These are phyloP conservation scores for Idaea dimidiata DNA, from an alignment of 2,888 invertebrate genomes.

Conservation along the genomic window DNA sequence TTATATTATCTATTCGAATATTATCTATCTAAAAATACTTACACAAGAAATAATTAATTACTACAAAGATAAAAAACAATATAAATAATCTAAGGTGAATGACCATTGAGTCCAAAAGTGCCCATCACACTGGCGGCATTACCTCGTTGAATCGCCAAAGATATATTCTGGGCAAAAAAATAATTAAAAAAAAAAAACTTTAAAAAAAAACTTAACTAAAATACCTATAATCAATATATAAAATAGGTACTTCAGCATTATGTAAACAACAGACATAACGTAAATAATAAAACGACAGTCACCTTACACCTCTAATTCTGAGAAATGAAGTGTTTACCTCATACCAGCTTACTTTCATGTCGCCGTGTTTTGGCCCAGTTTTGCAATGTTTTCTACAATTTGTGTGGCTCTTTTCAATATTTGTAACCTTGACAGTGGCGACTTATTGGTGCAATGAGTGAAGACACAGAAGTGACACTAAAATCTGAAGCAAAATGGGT, in stretches of 20 bases:
- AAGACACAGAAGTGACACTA: not conserved
- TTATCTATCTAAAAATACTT: too few species aligned
- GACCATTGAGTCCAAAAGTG: too few species aligned
- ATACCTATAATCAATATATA: too few species aligned
- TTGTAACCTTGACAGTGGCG: conserved; percentile 53
- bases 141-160: too few species aligned
- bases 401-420: conserved; percentile 36
- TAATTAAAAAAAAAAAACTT: too few species aligned
- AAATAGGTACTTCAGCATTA: not conserved
- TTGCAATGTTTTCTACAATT: conserved; percentile 45
- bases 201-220: too few species aligned
- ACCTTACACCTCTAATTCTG: conserved; percentile 37
- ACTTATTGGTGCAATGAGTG: conserved; percentile 22
- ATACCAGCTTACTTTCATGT: conserved; percentile 29
- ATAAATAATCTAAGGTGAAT: too few species aligned
- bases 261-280: not conserved
- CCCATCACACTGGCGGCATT: too few species aligned
- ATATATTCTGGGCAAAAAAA: too few species aligned
- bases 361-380: conserved; percentile 39
- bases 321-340: conserved; percentile 40
- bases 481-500: conserved; percentile 18
- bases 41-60: too few species aligned
- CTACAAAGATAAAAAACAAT: too few species aligned
- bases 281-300: conserved; percentile 19
- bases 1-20: too few species aligned